Percentiles rank a stretch among this genome's conserved stretches.
Conservation (phyloP, 2,888 invertebrate species). For the Pyralis farinalis region DNA sequence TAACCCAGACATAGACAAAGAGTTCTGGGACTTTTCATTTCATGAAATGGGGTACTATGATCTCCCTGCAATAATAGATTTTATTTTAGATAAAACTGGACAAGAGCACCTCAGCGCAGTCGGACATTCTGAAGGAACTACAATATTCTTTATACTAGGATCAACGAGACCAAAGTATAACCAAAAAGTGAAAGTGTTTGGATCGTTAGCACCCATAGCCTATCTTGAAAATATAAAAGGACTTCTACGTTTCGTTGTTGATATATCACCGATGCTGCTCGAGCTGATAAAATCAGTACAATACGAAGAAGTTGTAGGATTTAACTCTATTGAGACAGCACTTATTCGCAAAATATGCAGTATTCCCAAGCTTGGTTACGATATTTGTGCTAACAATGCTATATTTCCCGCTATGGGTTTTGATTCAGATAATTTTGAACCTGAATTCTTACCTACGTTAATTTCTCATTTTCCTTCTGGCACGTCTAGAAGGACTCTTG, state of each 20-base stretch:
- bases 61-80: conserved; percentile 81
- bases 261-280: conserved; percentile 5
- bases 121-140: conserved; percentile 85
- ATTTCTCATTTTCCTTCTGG: conserved; percentile 24
- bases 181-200: conserved; percentile 62
- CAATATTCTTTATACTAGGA: conserved; percentile 70
- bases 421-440: conserved; percentile 20
- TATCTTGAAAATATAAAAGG: conserved; percentile 13
- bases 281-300: conserved; percentile 7
- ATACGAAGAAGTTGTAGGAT: conserved; percentile 13
- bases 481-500: conserved; percentile 26
- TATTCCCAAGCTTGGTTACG: conserved; percentile 10
- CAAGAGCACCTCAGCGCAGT: conserved; percentile 78
- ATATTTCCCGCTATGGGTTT: conserved; percentile 17
- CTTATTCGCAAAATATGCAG: conserved; percentile 16
- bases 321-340: conserved; percentile 4
- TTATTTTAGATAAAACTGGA: conserved; percentile 55
- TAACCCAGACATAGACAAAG: conserved; percentile 42
- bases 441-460: conserved; percentile 18
- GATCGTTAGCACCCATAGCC: conserved; percentile 75
- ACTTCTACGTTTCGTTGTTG: conserved; percentile 7
- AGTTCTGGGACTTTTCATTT: conserved; percentile 80
- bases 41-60: conserved; percentile 87
- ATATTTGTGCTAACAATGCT: conserved; percentile 17
- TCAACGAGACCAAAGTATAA: conserved; percentile 74